Base-by-base conservation (phyloP, 2,888 invertebrate genomes). In the Melanargia galathea region DNA sequence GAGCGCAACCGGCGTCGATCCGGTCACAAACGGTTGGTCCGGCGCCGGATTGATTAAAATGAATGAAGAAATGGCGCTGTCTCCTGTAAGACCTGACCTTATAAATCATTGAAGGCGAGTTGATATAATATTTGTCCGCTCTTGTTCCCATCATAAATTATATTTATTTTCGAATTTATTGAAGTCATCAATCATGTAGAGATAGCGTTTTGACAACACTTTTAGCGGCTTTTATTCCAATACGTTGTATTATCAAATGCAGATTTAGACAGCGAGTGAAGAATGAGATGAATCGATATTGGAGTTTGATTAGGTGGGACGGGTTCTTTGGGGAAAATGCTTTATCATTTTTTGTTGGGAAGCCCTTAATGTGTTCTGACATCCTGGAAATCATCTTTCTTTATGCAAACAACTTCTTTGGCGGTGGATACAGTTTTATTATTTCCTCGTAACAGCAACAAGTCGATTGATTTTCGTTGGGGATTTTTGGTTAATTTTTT, bases 211-310 rank as follows among this genome's bases (percentile, higher is more conserved):
- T 49, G 65, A 65, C 60, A 52, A 65, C 51, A 51, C 56, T 62
- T 62, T 65, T 45, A 60, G 60, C 60, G 18, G 65, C 63, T 63
- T 65, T 65, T 60, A 65, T 58, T 58, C 48, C 48, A 56, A 56
- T 63, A 57, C 51, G 62, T 57, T 45, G 24, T 57, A 51, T 63
- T 57, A 51, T 63, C 22, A 24, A 55, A 62, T 55, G 48, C 26
- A 30, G 49, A 46, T 51, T 65, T 33, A 20, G 57, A 62, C 57
- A 26, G 49, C 30, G 48, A 46, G 58, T 48, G 58, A 48, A 48
- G 58, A 48, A 58, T 58, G 58, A 48, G 58, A 46, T 35, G 48
- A 48, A 48, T 58, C 20, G 20, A 58, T 58, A 58, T 58, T 46
- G 46, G 20, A 57, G 45, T 57, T 58, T 22, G 35, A 58, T 58